Evolutionary conservation across 2,888 invertebrate species (phyloP).

Genomic region (Drosophila affinis): DNA sequence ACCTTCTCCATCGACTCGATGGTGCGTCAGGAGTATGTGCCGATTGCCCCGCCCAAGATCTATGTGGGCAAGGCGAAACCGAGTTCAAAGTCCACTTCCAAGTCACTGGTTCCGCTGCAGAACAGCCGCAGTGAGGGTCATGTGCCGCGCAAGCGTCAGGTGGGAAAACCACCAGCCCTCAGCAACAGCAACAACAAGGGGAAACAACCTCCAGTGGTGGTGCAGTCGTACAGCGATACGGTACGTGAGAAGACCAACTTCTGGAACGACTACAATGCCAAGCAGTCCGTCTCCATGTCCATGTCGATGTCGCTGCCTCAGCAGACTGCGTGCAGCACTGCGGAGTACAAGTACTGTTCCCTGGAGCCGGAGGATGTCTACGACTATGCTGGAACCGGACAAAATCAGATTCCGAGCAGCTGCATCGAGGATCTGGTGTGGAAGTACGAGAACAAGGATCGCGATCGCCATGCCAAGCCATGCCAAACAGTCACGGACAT

Average conservation of each 20-base stretch:
- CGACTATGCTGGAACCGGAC: conserved; percentile 38
- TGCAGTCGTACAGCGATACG: conserved; percentile 85
- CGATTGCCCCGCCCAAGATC: conserved; percentile 64
- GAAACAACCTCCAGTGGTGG: conserved; percentile 47
- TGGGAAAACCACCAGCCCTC: conserved; percentile 20
- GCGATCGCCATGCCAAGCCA: conserved; percentile 28
- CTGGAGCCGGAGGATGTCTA: conserved; percentile 68
- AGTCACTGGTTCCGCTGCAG: conserved; percentile 50
- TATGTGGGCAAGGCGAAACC: conserved; percentile 57
- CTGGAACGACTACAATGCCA: conserved; percentile 85
- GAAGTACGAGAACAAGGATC: conserved; percentile 79
- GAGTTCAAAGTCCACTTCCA: conserved; percentile 1
- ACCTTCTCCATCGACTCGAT: conserved; percentile 83
- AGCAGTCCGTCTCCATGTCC: conserved; percentile 78
- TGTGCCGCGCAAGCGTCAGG: conserved; percentile 66
- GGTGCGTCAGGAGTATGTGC: conserved; percentile 64
- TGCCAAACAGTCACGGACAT: conserved; percentile 51
- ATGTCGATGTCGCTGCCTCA: conserved; percentile 76
- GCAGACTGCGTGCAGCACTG: conserved; percentile 85
- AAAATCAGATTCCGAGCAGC: conserved; percentile 61
- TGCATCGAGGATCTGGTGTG: conserved; percentile 83
- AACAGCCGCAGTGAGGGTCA: conserved; percentile 75
- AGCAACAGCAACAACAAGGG: background rate
- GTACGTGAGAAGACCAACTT: conserved; percentile 89
- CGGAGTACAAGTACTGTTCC: conserved; percentile 88